Conservation (phyloP, 2,888 invertebrate genomes). For the Chrysodeixis includens region DNA sequence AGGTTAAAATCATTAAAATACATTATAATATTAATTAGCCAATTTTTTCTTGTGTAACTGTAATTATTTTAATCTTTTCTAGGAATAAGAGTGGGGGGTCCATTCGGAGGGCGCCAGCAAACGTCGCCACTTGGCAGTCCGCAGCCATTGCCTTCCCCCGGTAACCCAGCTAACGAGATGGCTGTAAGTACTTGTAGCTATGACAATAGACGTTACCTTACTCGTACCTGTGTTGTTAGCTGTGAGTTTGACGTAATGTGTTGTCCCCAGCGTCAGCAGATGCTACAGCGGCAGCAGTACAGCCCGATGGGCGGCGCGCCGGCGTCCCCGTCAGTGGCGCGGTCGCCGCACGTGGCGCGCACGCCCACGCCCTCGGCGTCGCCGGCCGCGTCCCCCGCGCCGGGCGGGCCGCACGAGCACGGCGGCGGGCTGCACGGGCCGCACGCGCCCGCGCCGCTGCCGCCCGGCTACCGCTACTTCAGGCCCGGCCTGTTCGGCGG, state of each 20-base stretch:
- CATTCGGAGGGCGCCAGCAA: constrained; percentile 81
- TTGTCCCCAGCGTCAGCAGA: constrained; percentile 80
- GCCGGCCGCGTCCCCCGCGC: constrained; percentile 82
- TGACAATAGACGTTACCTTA: no score
- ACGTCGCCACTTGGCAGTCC: constrained; percentile 87
- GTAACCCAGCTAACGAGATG: constrained; percentile 81
- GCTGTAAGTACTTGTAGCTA: constrained; percentile 70
- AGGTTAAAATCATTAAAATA: constrained; percentile 63
- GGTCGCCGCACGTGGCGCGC: constrained; percentile 89
- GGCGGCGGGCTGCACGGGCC: constrained; percentile 69
- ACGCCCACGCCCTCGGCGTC: constrained; percentile 82
- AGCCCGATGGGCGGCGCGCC: constrained; percentile 88
- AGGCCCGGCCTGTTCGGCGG: constrained; percentile 91
- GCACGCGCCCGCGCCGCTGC: constrained; percentile 87
- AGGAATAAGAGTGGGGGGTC: constrained; percentile 86
- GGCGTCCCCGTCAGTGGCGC: constrained; percentile 88
- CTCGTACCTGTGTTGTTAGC: not conserved
- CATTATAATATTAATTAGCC: not conserved
- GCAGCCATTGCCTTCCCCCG: constrained; percentile 86
- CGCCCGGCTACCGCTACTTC: constrained; percentile 89
- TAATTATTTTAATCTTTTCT: constrained; percentile 9
- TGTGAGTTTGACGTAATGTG: not conserved
- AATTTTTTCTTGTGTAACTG: not conserved
- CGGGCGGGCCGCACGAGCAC: constrained; percentile 58
- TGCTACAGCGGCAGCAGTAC: constrained; percentile 86